A percentile compares a stretch with the other conserved stretches of the same genome.
These are phyloP conservation scores for Phthorimaea operculella DNA, from an alignment of 1,140 invertebrate genomes.

Conservation along the genomic window DNA sequence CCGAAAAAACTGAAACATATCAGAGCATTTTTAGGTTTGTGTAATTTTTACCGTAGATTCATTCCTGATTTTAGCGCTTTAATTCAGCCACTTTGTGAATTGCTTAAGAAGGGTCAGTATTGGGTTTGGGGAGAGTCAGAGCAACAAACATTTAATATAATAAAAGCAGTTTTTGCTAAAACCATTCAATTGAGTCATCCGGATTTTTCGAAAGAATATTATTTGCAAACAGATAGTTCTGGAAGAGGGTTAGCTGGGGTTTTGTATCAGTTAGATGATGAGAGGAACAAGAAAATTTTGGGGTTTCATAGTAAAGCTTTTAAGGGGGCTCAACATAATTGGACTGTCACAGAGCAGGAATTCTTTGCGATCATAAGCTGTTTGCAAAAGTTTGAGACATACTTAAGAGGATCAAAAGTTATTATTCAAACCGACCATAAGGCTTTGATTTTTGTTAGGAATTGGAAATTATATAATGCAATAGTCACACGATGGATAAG, in stretches of 20 bases:
- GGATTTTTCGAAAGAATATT: conserved; percentile 20
- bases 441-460: conserved; percentile 49
- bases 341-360: conserved; percentile 38
- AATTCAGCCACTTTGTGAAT: conserved; percentile 23
- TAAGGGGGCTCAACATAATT: conserved; percentile 21
- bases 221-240: conserved; percentile 35
- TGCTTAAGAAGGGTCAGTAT: conserved; percentile 23
- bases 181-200: conserved; percentile 24
- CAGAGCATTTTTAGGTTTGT: conserved; percentile 40
- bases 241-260: conserved; percentile 24
- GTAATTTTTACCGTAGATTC: conserved; percentile 45
- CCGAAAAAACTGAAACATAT: conserved; percentile 39
- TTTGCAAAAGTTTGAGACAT: conserved; percentile 32
- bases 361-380: conserved; percentile 37
- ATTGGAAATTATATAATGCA: conserved; percentile 41
- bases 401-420: conserved; percentile 21
- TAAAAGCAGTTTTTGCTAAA: conserved; percentile 21
- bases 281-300: conserved; percentile 12
- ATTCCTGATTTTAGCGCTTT: conserved; percentile 18
- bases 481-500: conserved; percentile 54
- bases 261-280: conserved; percentile 22
- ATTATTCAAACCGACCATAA: conserved; percentile 62
- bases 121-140: conserved; percentile 14
- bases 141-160: conserved; percentile 12
- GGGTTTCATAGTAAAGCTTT: conserved; percentile 23